Conservation (phyloP, 2,797 vertebrate species). For the Gymnoscopelus braueri region DNA sequence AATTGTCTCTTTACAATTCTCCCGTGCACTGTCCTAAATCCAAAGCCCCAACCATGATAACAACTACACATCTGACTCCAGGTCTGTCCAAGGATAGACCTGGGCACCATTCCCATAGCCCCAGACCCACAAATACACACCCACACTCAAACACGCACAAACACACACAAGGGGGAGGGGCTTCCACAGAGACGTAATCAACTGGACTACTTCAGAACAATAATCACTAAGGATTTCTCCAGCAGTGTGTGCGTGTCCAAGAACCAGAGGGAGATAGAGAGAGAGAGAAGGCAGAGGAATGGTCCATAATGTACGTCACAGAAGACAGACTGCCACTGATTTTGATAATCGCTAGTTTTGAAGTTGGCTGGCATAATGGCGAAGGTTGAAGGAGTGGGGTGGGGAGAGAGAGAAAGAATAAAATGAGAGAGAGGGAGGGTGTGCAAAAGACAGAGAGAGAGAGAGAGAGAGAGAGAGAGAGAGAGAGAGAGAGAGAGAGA, state of each 20-base stretch:
- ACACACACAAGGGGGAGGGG: slow-evolving; percentile 19
- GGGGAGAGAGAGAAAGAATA: neutral
- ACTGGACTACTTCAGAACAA: slow-evolving; percentile 53
- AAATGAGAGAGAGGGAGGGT: neutral
- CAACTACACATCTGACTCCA: slow-evolving; percentile 44
- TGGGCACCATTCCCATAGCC: slow-evolving; percentile 21
- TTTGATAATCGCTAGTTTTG: slow-evolving; percentile 64
- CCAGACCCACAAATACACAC: too few relatives aligned
- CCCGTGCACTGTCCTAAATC: neutral
- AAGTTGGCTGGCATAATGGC: slow-evolving; percentile 43
- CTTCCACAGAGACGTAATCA: slow-evolving; percentile 26
- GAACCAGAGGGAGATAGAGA: slow-evolving; percentile 41
- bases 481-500: slow-evolving; percentile 27
- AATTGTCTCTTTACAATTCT: slow-evolving; percentile 28
- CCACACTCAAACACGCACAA: too few relatives aligned
- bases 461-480: slow-evolving; percentile 43
- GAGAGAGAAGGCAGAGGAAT: slow-evolving; percentile 31
- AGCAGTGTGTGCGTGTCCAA: slow-evolving; percentile 48
- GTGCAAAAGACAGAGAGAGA: slow-evolving; percentile 29
- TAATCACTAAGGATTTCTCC: slow-evolving; percentile 61
- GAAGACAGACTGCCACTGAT: slow-evolving; percentile 42
- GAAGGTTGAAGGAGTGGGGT: neutral
- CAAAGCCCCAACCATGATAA: too few relatives aligned
- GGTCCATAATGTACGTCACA: slow-evolving; percentile 40
- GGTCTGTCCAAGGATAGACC: slow-evolving; percentile 31